These are phyloP conservation scores for Sebastes diploproa DNA, from an alignment of 2,797 vertebrate species.

Conservation along the genomic window DNA sequence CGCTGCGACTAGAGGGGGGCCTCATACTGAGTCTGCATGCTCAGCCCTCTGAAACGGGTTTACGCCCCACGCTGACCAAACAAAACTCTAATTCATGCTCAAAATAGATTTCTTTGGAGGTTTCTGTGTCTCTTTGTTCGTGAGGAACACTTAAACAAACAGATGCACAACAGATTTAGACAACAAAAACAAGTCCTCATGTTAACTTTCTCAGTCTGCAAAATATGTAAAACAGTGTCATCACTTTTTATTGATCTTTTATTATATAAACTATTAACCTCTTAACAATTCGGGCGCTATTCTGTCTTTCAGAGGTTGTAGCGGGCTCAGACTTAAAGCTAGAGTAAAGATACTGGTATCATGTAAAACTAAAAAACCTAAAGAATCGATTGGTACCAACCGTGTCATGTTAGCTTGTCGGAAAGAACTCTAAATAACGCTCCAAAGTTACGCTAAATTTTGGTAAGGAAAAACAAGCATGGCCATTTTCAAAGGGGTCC, in stretches of 20 bases:
- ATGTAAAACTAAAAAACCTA: too few relatives aligned
- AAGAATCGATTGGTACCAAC: too few relatives aligned
- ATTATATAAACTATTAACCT: too few relatives aligned
- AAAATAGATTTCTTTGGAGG: slow-evolving; percentile 40
- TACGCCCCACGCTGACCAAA: slow-evolving; percentile 55
- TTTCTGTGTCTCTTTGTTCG: slow-evolving; percentile 23
- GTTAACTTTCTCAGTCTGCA: background rate
- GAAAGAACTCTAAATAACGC: too few relatives aligned
- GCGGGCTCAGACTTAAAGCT: too few relatives aligned
- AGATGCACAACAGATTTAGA: background rate
- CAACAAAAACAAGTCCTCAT: background rate
- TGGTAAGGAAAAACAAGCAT: too few relatives aligned
- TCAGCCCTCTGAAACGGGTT: slow-evolving; percentile 66
- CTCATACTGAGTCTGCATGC: slow-evolving; percentile 68
- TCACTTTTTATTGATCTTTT: background rate
- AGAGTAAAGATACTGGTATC: too few relatives aligned
- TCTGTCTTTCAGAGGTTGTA: too few relatives aligned
- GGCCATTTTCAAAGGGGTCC: too few relatives aligned
- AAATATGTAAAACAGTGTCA: background rate
- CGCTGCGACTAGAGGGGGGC: slow-evolving; percentile 68
- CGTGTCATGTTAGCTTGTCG: too few relatives aligned
- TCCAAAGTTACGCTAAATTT: too few relatives aligned
- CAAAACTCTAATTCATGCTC: slow-evolving; percentile 57
- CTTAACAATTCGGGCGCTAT: too few relatives aligned
- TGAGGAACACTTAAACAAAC: background rate